Base-by-base conservation (phyloP, 2,888 invertebrate genomes). In the Xestoiulus laeticollis region DNA sequence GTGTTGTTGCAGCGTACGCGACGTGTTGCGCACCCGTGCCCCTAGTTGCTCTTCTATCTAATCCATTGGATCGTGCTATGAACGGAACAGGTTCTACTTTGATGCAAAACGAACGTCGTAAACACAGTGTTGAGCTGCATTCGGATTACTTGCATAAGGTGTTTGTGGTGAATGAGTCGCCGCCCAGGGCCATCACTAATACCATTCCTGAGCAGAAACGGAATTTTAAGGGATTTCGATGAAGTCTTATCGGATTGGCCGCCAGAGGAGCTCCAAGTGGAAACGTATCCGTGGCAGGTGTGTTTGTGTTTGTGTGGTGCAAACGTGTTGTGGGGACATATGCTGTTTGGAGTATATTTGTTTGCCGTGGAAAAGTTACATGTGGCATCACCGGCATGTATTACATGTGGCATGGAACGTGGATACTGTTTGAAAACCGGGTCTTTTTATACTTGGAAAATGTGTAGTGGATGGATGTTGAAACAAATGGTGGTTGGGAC, bases 161-260 rank as follows among this genome's bases (percentile, higher is more conserved):
- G 59, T 19, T 19, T n/a, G 59, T 59, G n/a, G 59, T 59, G 59
- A 59, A 59, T 59, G 59, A 59, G 59, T 59, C n/a, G 14, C 59
- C 59, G 4, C 2, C 48, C 12, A 48, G 48, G 16, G 16, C 16
- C 16, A n/a, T 16, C 2, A 2, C 30, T 22, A 83, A 83, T 19
- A 38, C 32, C 19, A 14, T 32, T 33, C 83, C 8, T 83, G 16
- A 14, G 30, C 83, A 10, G 30, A 38, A 33, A 83, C 32, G 32
- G 83, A 16, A n/a, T 43, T 43, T 85, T 38, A n/a, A 6, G 19
- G 53, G 26, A 43, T 68, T 83, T 38, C 26, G 26, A 88, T 87
- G 88, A 88, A 88, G 87, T 82, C 88, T 16, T 88, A 88, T 87
- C 88, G 88, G n/a, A 3, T 88, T 14, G 87, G 86, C 26, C 86